These are phyloP conservation scores for Cephus cinctus DNA, from an alignment of 1,140 invertebrate genomes.

Conservation along the genomic window DNA sequence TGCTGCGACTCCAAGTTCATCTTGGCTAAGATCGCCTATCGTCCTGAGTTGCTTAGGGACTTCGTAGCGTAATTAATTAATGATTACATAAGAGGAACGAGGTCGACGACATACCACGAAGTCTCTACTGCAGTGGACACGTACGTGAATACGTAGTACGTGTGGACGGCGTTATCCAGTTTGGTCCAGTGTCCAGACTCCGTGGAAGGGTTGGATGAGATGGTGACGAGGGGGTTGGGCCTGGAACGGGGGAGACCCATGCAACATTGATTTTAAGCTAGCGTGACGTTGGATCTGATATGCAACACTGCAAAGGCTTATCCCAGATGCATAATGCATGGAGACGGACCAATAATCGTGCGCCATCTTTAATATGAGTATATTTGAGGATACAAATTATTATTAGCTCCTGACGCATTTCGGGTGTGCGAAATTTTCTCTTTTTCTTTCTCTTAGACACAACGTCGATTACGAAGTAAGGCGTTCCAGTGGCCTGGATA, in stretches of 20 bases:
- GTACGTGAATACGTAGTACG: background rate
- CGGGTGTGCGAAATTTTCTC: no score
- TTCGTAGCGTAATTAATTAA: background rate
- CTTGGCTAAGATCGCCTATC: no score
- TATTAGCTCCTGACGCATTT: no score
- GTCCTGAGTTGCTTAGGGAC: no score
- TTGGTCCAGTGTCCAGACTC: no score
- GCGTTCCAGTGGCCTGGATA: no score
- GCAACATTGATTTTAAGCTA: constrained; percentile 18
- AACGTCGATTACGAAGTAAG: no score
- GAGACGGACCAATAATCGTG: constrained; percentile 2
- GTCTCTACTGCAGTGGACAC: background rate
- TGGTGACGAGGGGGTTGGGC: background rate
- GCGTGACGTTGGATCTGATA: constrained; percentile 27
- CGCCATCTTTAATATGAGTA: background rate
- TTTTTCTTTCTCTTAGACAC: no score
- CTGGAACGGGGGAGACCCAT: background rate
- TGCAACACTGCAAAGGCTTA: constrained; percentile 24
- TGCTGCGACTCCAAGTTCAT: no score
- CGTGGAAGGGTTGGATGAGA: no score
- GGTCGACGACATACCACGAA: background rate
- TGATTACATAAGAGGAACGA: background rate
- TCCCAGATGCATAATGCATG: constrained; percentile 30
- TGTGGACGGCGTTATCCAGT: no score
- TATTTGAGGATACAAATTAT: background rate